Evolutionary conservation across 2,888 invertebrate species (phyloP).

Genomic region (Erpobdella octoculata): DNA sequence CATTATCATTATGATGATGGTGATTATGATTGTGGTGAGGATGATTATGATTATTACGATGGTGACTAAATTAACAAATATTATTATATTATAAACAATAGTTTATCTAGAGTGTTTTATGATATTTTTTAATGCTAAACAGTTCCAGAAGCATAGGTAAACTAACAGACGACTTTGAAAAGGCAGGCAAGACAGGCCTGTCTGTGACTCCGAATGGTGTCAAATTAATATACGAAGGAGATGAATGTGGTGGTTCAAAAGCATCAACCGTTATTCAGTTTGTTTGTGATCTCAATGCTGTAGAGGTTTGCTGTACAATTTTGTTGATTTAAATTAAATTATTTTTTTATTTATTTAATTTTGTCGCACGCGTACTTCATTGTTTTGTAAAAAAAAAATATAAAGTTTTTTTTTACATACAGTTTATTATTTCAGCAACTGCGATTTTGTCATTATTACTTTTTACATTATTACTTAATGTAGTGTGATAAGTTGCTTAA

Average conservation of each 20-base stretch:
- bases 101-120: neutral
- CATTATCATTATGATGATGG: no score
- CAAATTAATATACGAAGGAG: constrained; percentile 16
- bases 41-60: no score
- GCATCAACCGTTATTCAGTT: constrained; percentile 9
- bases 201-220: neutral
- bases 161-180: neutral
- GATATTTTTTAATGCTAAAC: neutral
- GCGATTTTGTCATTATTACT: no score
- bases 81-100: no score
- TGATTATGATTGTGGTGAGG: no score
- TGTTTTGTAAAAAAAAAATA: no score
- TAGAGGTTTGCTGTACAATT: neutral
- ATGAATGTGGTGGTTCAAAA: neutral
- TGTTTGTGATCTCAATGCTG: neutral
- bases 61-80: no score
- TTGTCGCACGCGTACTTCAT: neutral
- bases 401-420: no score
- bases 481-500: no score
- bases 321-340: neutral
- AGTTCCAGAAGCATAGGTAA: constrained; percentile 3
- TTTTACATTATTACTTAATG: no score
- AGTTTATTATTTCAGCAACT: no score
- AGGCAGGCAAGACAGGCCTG: neutral
- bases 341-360: no score